Base-by-base conservation (phyloP, 2,888 invertebrate species). In the Morpho helenor region DNA sequence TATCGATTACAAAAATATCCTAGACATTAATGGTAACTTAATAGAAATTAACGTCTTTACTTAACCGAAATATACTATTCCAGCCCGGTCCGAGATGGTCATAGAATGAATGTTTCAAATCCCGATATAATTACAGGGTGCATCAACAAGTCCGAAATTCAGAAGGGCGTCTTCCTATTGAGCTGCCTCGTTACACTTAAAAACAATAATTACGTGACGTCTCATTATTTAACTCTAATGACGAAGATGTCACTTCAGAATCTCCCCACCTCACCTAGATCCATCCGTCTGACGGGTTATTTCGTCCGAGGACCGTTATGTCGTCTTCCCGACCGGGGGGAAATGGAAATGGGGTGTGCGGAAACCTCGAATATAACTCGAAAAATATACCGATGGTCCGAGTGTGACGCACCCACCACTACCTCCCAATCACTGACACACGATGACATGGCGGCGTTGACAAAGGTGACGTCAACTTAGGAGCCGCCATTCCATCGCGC, bases 31-130 rank as follows among this genome's bases (percentile, higher is more conserved):
- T 10, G 57, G 57, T 48, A n/a, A 5, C 6, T 7, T 22, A 5
- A 16, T 16, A 7, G 23, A 46, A 43, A 43, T 62, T 51, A 41
- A 22, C 5, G n/a, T n/a, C n/a, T 64, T 64, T 39, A 10, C 52
- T 22, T 56, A 62, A 31, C 64, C 62, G 3, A n/a, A 46, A 8
- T 62, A 60, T 40, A 59, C 41, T 7, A 60, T 65, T 16, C 55
- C 56, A 8, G 49, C 64, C 2, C 52, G 60, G 49, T 31, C 52
- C 8, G 62, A 65, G 58, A 60, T 48, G 7, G 43, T 62, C 6
- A 52, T 62, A 3, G 65, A 62, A 54, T 60, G 57, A 62, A 61
- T 7, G 58, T 63, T 8, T 39, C 41, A 3, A 65, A 62, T 39
- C 61, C 61, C 42, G 60, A 61, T 10, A 8, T 64, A 7, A 54